Evolutionary conservation across 2,888 invertebrate species (phyloP), one percentile per base, ranked within the genome.

Genomic region (Amiota mariae): DNA sequence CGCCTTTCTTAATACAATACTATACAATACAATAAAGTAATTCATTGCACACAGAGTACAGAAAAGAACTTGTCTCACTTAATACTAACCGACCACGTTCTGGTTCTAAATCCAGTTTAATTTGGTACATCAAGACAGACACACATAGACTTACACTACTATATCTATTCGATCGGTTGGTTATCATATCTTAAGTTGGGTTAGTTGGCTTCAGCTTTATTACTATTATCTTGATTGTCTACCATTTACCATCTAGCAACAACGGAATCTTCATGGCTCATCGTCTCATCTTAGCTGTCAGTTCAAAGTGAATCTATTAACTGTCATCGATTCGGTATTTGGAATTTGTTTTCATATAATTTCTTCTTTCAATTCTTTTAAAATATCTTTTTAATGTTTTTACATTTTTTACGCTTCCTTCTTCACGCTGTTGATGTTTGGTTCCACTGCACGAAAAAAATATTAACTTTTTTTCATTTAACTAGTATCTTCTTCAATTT

Each of bases 291-390:
- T 36, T 49, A 66, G 66, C 70, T 51, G 71, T 63, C 72, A 72
- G 64, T 36, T 68, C 36, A 36, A 68, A 68, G 67, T 54, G 67
- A 54, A 18, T 63, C 51, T 64, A 64, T 72, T 72, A 72, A 73
- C 79, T 82, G 78, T 84, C 85, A 83, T 84, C 85, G 81, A 85
- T 81, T 80, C 79, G 79, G 67, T 24, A 75, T 75, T 72, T 73
- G 76, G 73, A 70, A 70, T 64, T 70, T 73, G 51, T 61, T 20
- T 54, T 51, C 49, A 48, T 18, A 49, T 59, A 10, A 20, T 10
- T 24, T 59, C 18, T 20, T 59, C 1, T 36, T 59, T 18, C 9
- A n/a, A 2, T 18, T 59, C 20, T 15, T 10, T 54, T 54, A n/a
- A 2, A 46, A 13, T 63, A 36, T 2, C 46, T 24, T 24, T 24